Evolutionary conservation across 1,140 invertebrate species (phyloP), one percentile per base, ranked within the genome.

Genomic region (Ceratina calcarata): DNA sequence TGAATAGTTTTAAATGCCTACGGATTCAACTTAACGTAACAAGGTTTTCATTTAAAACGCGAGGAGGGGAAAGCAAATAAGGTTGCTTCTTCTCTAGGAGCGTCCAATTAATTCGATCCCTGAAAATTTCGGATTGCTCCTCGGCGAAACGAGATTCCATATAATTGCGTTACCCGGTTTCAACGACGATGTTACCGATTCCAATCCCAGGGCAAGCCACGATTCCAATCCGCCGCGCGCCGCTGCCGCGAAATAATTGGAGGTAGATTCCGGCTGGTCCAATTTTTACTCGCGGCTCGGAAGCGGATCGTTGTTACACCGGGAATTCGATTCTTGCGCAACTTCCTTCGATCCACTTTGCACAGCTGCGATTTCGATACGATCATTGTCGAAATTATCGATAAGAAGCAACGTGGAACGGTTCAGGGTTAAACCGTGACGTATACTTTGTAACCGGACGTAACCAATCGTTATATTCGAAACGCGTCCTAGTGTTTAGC

Each of bases 241-340:
- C 62, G 82, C 82, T 45, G 37, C 57, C 62, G 82, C 82, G 87
- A 86, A 88, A 86, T 84, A 89, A 89, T 89, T 89, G 87, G 87
- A 89, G 75, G 71, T 77, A 87, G 82, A 68, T 74, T 77, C 15
- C 57, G 37, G 78, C 66, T 87, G 85, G 87, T 82, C 80, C 84
- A 89, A 89, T 89, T 89, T 89, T 89, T 82, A 32, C 81, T 76
- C 84, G 76, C 82, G 76, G 73, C 84, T 73, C 82, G 76, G 73
- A 61, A 66, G 64, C 65, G 60, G 60, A 45, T 62, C 70, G 71
- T 62, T 15, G 2, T 22, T 13, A 12, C 32, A 24, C 27, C 37
- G 24, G 69, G 3, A 18, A 6, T 24, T 77, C 18, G 22, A n/a
- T 27, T 45, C 27, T 78, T 72, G 15, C 73, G 51, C 22, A 65